Conservation (phyloP, 2,797 vertebrate species). For the Erethizon dorsatum region DNA sequence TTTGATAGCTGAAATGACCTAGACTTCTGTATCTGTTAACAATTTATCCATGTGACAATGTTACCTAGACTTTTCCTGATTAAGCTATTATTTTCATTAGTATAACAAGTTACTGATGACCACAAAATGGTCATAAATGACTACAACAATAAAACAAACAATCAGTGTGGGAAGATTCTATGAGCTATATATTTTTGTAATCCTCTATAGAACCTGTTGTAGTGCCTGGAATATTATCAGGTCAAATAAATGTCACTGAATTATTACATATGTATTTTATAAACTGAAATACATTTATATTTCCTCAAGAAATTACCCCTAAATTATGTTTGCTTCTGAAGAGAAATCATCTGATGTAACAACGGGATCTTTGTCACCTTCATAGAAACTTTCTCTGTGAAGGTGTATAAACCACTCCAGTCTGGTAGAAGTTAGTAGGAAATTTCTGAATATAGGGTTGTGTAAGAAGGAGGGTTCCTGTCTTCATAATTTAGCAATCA, state of each 20-base stretch:
- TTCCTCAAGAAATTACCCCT: conserved; percentile 27
- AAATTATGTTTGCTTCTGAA: conserved; percentile 6
- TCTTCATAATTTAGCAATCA: conserved; percentile 58
- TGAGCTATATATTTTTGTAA: neutral
- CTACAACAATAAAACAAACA: conserved; percentile 13
- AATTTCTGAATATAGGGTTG: conserved; percentile 15
- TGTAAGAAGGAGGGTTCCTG: conserved; percentile 20
- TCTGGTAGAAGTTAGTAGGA: neutral
- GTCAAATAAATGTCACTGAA: neutral
- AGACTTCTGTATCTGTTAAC: neutral
- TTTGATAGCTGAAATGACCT: neutral
- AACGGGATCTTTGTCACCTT: neutral
- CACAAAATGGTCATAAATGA: neutral
- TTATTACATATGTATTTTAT: neutral
- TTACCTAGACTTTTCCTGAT: neutral
- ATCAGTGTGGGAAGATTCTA: neutral
- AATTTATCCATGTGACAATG: neutral
- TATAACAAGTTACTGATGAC: neutral
- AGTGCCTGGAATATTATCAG: neutral
- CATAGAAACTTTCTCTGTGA: neutral
- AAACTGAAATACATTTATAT: conserved; percentile 1
- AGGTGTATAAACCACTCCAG: neutral
- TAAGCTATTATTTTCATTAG: conserved; percentile 8
- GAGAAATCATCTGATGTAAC: neutral
- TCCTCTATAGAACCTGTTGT: neutral